Conservation (phyloP, 2,797 vertebrate genomes). For the Bryconaethiops microstoma region DNA sequence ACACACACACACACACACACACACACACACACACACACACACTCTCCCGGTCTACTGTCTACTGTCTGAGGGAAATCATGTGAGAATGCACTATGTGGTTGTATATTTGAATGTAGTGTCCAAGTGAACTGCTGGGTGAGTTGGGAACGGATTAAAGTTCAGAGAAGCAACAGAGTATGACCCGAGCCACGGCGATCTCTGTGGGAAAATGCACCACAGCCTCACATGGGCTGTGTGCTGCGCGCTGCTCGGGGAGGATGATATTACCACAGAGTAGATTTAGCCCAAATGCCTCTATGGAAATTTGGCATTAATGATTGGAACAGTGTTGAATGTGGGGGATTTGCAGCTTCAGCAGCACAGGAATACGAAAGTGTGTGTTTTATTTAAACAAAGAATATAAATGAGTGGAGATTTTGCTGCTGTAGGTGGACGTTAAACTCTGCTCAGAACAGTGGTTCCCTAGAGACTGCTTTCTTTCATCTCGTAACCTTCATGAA, state of each 20-base stretch:
- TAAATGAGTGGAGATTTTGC: slow-evolving; percentile 21
- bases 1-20: slow-evolving; percentile 52
- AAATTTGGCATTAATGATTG: slow-evolving; percentile 63
- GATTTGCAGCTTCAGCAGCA: not conserved
- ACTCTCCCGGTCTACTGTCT: slow-evolving; percentile 5
- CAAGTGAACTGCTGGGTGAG: slow-evolving; percentile 40
- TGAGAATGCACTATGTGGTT: slow-evolving; percentile 55
- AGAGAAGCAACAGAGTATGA: slow-evolving; percentile 70
- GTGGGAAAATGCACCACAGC: slow-evolving; percentile 77
- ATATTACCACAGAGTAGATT: slow-evolving; percentile 75
- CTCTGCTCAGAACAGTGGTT: slow-evolving; percentile 15
- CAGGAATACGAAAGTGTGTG: not conserved
- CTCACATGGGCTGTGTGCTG: slow-evolving; percentile 73
- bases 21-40: slow-evolving; percentile 57
- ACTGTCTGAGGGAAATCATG: slow-evolving; percentile 37
- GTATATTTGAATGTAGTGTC: not conserved
- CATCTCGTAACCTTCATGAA: slow-evolving; percentile 41
- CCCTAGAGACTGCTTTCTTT: slow-evolving; percentile 30
- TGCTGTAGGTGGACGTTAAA: slow-evolving; percentile 18
- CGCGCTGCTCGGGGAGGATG: slow-evolving; percentile 75
- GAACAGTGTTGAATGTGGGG: not conserved
- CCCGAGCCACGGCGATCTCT: slow-evolving; percentile 78
- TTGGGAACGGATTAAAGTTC: slow-evolving; percentile 65
- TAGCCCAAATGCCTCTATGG: slow-evolving; percentile 70
- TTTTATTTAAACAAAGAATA: slow-evolving; percentile 16